Conservation (phyloP, 2,797 vertebrate genomes). For the Tokudaia muenninki region DNA sequence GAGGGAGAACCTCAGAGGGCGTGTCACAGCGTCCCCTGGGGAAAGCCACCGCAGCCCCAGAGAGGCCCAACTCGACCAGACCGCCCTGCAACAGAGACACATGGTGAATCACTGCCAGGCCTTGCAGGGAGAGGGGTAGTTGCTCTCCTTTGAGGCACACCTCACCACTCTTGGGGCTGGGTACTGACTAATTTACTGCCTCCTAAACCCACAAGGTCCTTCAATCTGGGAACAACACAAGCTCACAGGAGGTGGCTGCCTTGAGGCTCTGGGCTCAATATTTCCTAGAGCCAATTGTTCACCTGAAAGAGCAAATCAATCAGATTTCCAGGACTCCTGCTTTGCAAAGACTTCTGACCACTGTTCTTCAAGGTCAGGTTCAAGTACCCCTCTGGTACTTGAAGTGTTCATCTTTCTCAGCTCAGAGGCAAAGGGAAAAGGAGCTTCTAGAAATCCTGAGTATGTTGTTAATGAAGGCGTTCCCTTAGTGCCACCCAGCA, state of each 20-base stretch:
- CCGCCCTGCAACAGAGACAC: slow-evolving; percentile 79
- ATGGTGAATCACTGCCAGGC: slow-evolving; percentile 12
- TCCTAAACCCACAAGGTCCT: background rate
- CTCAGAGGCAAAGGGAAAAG: background rate
- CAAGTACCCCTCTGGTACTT: background rate
- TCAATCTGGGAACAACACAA: background rate
- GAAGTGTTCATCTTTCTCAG: background rate
- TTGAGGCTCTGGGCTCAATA: background rate
- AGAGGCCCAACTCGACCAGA: slow-evolving; percentile 48
- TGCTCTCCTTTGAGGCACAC: slow-evolving; percentile 14
- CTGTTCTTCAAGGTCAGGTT: background rate
- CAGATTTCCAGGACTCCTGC: background rate
- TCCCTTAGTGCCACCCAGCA: background rate
- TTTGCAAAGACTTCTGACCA: background rate
- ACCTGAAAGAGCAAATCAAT: background rate
- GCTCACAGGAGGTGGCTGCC: background rate
- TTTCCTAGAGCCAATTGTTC: too few species aligned
- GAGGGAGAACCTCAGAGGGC: slow-evolving; percentile 10
- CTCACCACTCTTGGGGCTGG: background rate
- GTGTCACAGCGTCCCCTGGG: background rate
- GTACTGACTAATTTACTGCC: background rate
- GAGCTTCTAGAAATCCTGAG: background rate
- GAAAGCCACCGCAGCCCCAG: slow-evolving; percentile 14
- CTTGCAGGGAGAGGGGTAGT: background rate
- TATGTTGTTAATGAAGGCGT: background rate